A percentile compares a stretch with the other conserved stretches of the same genome.
Conservation (phyloP, 30 jellyfish, hydroid and myxozoan genomes). For the Hydractinia symbiolongicarpus region DNA sequence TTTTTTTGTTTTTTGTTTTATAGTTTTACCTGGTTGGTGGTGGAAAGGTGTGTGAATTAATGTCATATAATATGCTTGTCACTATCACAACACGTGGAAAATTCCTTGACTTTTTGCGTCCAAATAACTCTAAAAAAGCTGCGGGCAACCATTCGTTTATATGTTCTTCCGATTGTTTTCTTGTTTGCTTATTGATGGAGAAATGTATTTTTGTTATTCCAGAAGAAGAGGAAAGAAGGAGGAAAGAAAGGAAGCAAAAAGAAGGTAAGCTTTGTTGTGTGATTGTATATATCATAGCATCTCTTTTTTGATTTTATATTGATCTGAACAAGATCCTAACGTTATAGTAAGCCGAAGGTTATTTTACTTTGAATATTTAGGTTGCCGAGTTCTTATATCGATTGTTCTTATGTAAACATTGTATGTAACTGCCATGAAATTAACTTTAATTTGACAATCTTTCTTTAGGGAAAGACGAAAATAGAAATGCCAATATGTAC, state of each 20-base stretch:
- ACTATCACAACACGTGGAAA: no score
- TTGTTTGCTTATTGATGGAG: not conserved
- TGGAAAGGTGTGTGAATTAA: conserved; percentile 49
- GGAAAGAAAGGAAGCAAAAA: conserved; percentile 61
- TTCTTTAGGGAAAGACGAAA: conserved; percentile 68
- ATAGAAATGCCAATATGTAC: conserved; percentile 73
- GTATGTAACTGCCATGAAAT: no score
- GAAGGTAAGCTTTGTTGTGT: conserved; percentile 32
- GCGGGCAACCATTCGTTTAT: no score
- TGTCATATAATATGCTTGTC: not conserved
- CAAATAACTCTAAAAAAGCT: no score
- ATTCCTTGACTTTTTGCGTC: no score
- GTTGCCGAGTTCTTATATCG: no score
- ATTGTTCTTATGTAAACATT: no score
- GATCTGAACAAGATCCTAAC: no score
- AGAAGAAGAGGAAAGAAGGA: conserved; percentile 77
- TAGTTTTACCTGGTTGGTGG: conserved; percentile 68
- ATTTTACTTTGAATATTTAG: no score
- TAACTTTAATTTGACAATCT: not conserved
- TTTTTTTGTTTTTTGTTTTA: not conserved
- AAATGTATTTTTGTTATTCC: conserved; percentile 16
- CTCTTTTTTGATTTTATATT: not conserved
- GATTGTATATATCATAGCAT: not conserved
- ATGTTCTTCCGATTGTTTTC: not conserved
- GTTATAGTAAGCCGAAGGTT: no score